Base-by-base conservation (phyloP, 2,888 invertebrate species). In the Lysandra bellargus region DNA sequence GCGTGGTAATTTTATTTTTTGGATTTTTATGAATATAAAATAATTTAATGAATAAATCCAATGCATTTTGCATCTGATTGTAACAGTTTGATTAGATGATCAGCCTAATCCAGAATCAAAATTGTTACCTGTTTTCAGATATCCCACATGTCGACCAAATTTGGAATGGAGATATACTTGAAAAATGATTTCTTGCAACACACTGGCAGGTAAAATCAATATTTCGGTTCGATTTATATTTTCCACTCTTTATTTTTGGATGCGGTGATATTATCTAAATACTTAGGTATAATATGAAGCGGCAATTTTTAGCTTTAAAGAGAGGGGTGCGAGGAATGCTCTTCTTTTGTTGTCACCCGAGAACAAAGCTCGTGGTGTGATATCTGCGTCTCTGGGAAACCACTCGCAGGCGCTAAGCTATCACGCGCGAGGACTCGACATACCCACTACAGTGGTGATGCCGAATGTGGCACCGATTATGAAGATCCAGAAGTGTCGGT, bases 171-270 rank as follows among this genome's bases (percentile, higher is more conserved):
- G 57, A 95, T 99, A 82, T 99, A 96, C 90, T 95, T 99, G 84
- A 99, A 99, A 92, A 98, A 98, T 89, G 99, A 99, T 90, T 99
- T 98, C 88, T 95, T 98, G 17, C 99, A 99, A 92, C 96, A 96
- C 82, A 99, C 99, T n/a, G 99, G 99, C 88, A 99, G 98, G 98
- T 98, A 91, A 83, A 80, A 64, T 64, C 23, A 17, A 37, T 33
- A 14, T 69, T 69, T 33, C 69, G 30, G 61, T 23, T 23, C 30
- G 23, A 0, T 14, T 64, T 4, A 30, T 30, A 64, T 30, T 9
- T 30, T 9, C 23, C 30, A 30, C 1, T 30, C 12, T 30, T 64
- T 61, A n/a, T 61, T 69, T 14, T 69, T 69, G 33, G 14, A 17
- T 69, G 4, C 14, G 1, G 17, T 33, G 14, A 69, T 17, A 14